These are phyloP conservation scores for Stomatorhinus walkeri DNA, from an alignment of 2,797 vertebrate species.

Conservation along the genomic window DNA sequence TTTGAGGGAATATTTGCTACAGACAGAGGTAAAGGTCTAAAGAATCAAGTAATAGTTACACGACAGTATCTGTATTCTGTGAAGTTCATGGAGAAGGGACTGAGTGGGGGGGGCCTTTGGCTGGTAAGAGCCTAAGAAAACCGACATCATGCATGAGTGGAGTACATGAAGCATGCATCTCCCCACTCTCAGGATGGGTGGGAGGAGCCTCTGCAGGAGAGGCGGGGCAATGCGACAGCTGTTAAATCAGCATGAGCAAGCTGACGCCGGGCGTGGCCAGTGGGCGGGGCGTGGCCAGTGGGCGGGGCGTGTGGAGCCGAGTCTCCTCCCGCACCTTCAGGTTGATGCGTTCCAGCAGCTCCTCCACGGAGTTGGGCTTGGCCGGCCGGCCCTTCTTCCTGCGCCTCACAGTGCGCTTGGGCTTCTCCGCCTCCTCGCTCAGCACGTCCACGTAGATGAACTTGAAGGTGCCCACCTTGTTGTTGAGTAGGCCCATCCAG, in stretches of 20 bases:
- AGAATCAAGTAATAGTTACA: not conserved
- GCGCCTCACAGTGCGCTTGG: constrained; percentile 80
- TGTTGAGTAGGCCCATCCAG: constrained; percentile 97
- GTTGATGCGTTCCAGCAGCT: constrained; percentile 90
- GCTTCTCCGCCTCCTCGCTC: constrained; percentile 88
- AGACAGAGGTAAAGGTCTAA: not conserved
- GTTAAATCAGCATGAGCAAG: not conserved
- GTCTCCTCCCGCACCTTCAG: constrained; percentile 77
- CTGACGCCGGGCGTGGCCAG: not conserved
- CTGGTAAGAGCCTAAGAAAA: not conserved
- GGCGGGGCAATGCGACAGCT: not conserved
- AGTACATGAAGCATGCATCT: not conserved
- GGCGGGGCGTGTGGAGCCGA: not conserved
- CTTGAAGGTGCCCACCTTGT: constrained; percentile 98
- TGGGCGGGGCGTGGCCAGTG: not conserved
- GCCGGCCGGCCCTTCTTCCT: constrained; percentile 79
- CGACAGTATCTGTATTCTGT: not conserved
- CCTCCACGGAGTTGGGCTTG: constrained; percentile 94
- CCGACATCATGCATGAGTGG: not conserved
- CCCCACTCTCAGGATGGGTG: not conserved
- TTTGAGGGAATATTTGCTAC: not conserved
- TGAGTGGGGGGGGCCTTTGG: not conserved
- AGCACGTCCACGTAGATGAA: constrained; percentile 98
- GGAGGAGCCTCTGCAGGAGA: not conserved
- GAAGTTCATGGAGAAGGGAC: not conserved